Evolutionary conservation across 2,888 invertebrate genomes (phyloP).

Genomic region (Eutolmus rufibarbis): DNA sequence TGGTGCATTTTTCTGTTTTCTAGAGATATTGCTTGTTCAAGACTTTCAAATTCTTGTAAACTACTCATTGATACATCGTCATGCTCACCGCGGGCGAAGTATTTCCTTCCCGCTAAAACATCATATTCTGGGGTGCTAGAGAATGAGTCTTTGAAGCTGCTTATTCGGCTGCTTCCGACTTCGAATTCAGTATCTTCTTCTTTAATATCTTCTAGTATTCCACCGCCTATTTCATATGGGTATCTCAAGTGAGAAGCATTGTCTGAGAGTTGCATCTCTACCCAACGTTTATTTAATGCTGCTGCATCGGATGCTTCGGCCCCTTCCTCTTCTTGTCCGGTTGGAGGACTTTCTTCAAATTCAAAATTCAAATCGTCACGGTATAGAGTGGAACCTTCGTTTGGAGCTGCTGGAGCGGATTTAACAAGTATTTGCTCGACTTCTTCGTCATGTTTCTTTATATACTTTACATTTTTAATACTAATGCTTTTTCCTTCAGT

Average conservation of each 20-base stretch:
- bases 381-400: constrained; percentile 68
- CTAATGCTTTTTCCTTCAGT: constrained; percentile 82
- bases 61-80: constrained; percentile 93
- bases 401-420: constrained; percentile 71
- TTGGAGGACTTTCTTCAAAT: constrained; percentile 73
- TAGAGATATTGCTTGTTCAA: constrained; percentile 83
- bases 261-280: constrained; percentile 82
- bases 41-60: constrained; percentile 90
- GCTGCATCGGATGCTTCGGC: constrained; percentile 71
- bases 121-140: constrained; percentile 94
- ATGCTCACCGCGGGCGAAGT: constrained; percentile 79
- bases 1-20: constrained; percentile 75
- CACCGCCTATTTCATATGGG: constrained; percentile 81
- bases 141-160: constrained; percentile 85
- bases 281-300: constrained; percentile 85
- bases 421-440: constrained; percentile 75
- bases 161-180: constrained; percentile 74
- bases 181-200: constrained; percentile 92
- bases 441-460: constrained; percentile 73
- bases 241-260: constrained; percentile 68
- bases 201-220: constrained; percentile 88
- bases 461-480: constrained; percentile 67
- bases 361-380: constrained; percentile 72
- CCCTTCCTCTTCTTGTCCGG: constrained; percentile 59
- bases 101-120: constrained; percentile 81